A percentile compares a stretch with the other conserved stretches of the same genome.
phyloP scores from a whole-genome alignment of 1,140 invertebrate genomes.

The Ladona fulva region DNA sequence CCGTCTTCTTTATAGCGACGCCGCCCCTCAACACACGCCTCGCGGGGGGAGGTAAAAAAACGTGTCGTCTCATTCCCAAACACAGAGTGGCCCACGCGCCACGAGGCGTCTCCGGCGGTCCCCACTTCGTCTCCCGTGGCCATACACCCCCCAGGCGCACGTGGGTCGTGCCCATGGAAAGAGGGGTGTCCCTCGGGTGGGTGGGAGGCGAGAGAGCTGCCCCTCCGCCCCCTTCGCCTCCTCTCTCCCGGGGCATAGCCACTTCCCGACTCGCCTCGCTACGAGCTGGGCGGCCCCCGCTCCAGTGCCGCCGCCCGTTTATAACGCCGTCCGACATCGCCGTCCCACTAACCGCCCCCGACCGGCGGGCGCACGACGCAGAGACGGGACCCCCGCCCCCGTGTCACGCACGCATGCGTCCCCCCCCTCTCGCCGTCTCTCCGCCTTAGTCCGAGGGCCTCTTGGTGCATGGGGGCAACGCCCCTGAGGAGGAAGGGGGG shows the following conservation, averaged over 20 bases:
- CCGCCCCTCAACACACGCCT: too few species aligned
- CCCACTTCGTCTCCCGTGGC: background rate
- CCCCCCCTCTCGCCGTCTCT: background rate
- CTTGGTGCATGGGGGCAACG: constrained; percentile 1
- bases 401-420: background rate
- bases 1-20: too few species aligned
- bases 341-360: background rate
- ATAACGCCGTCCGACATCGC: background rate
- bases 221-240: background rate
- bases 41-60: too few species aligned
- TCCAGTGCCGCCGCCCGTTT: too few species aligned
- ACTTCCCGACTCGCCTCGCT: background rate
- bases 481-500: background rate
- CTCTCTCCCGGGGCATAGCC: background rate
- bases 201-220: background rate
- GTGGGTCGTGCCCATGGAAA: background rate
- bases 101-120: too few species aligned
- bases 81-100: too few species aligned
- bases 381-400: too few species aligned
- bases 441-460: background rate
- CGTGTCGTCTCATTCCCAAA: too few species aligned
- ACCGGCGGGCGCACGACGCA: too few species aligned
- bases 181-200: background rate
- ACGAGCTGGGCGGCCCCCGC: background rate
- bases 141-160: background rate